A percentile compares a stretch with the other conserved stretches of the same genome.
Conservation (phyloP, 1,140 invertebrate genomes). For the Platorchestia sp. region DNA sequence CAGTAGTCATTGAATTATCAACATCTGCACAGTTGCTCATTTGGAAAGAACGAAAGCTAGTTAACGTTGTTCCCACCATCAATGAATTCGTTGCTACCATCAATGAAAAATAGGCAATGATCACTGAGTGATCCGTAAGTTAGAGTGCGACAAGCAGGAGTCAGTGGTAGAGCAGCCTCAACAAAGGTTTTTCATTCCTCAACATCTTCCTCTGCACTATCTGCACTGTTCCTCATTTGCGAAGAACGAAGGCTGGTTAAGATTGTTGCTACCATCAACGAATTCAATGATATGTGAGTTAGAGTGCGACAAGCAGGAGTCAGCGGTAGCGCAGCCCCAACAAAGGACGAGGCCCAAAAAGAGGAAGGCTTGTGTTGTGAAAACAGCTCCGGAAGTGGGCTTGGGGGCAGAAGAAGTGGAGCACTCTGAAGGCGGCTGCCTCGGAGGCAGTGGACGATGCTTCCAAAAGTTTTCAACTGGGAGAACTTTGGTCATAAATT, state of each 20-base stretch:
- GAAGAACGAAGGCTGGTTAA: too few relatives aligned
- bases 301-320: not conserved
- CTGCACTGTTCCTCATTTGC: too few relatives aligned
- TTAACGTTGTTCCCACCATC: too few relatives aligned
- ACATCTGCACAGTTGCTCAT: too few relatives aligned
- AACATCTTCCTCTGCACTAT: too few relatives aligned
- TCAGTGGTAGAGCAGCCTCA: not conserved
- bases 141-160: not conserved
- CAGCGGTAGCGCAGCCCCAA: not conserved
- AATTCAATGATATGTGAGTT: not conserved
- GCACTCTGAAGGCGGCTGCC: not conserved
- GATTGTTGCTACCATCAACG: not conserved
- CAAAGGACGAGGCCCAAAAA: not conserved
- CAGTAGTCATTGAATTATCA: too few relatives aligned
- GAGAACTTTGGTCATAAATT: conserved; percentile 47
- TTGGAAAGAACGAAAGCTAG: not conserved
- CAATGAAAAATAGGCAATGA: too few relatives aligned
- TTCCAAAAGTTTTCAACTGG: conserved; percentile 52
- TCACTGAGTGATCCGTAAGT: not conserved
- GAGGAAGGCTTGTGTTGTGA: not conserved
- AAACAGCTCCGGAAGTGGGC: not conserved
- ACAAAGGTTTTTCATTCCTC: too few relatives aligned
- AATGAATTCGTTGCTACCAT: not conserved
- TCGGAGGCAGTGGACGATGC: conserved; percentile 46
- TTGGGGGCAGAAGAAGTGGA: not conserved